phyloP scores from a whole-genome alignment of 2,888 invertebrate species.

The Tetranychus piercei region DNA sequence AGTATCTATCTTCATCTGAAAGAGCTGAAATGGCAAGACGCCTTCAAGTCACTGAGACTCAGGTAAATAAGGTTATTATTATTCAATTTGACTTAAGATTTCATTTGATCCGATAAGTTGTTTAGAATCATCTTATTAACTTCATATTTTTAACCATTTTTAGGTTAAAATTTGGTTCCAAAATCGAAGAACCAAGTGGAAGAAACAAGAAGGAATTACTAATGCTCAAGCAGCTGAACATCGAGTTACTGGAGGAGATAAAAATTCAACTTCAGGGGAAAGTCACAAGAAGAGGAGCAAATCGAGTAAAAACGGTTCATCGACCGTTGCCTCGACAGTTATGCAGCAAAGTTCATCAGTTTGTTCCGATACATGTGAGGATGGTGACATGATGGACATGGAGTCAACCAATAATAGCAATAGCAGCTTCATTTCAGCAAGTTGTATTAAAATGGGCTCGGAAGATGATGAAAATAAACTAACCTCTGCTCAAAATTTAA shows the following conservation, averaged over 20 bases:
- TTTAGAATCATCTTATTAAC: background rate
- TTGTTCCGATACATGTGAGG: background rate
- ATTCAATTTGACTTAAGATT: background rate
- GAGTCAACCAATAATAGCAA: background rate
- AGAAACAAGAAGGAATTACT: conserved; percentile 78
- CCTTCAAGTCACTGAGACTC: conserved; percentile 83
- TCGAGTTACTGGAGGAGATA: conserved; percentile 34
- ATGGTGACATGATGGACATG: background rate
- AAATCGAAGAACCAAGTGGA: conserved; percentile 63
- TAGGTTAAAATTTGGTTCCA: conserved; percentile 84
- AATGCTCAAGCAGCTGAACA: conserved; percentile 71
- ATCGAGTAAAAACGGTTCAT: background rate
- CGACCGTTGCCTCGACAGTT: background rate
- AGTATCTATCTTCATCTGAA: conserved; percentile 83
- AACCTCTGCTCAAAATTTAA: background rate
- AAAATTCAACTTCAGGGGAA: conserved; percentile 17
- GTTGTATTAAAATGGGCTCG: background rate
- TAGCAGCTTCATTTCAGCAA: background rate
- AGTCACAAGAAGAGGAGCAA: background rate
- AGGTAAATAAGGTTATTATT: conserved; percentile 44
- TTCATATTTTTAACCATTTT: conserved; percentile 26
- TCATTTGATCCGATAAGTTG: background rate
- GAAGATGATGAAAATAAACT: too few relatives aligned
- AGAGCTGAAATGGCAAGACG: conserved; percentile 82
- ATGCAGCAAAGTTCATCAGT: background rate